Base-by-base conservation (phyloP, 2,888 invertebrate species). In the Plutella xylostella region DNA sequence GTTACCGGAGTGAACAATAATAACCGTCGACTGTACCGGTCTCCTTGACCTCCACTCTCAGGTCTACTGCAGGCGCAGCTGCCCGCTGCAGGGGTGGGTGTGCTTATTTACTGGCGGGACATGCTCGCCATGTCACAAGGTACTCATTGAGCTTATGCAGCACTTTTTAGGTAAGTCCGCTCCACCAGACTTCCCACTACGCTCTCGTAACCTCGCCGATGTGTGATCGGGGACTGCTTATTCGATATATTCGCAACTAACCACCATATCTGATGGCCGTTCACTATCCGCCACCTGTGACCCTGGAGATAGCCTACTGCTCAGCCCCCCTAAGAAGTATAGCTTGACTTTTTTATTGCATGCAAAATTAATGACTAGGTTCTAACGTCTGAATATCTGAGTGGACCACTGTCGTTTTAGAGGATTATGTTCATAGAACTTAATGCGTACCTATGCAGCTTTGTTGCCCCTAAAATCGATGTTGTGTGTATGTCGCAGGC, bases 211-310 rank as follows among this genome's bases (percentile, higher is more conserved):
- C 21, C 38, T 30, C 41, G 45, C 43, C 25, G 48, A 45, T 48
- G 43, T 22, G 17, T 45, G 48, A 43, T 45, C 43, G 45, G 45
- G 45, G 48, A 37, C 45, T 48, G 45, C 45, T 45, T 48, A 40
- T 48, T 48, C 48, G 39, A 34, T 39, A 45, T 48, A 48, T 48
- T 48, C 41, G 43, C 48, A 45, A 45, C 45, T 43, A 48, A 45
- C 45, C 45, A 45, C 22, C 30, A 48, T 45, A 43, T 43, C 45
- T 45, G 30, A 19, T 43, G 45, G 40, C 40, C 43, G 40, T 46
- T 40, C 46, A 46, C 34, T 22, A 43, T 39, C 42, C 45, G 37
- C 45, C 45, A 45, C 40, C 42, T 43, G 39, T 38, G 42, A 46
- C 45, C 45, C 45, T 39, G 38, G 7, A 17, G 39, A 39, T 46